phyloP scores from a whole-genome alignment of 2,888 invertebrate species.

The Allophyes oxyacanthae region DNA sequence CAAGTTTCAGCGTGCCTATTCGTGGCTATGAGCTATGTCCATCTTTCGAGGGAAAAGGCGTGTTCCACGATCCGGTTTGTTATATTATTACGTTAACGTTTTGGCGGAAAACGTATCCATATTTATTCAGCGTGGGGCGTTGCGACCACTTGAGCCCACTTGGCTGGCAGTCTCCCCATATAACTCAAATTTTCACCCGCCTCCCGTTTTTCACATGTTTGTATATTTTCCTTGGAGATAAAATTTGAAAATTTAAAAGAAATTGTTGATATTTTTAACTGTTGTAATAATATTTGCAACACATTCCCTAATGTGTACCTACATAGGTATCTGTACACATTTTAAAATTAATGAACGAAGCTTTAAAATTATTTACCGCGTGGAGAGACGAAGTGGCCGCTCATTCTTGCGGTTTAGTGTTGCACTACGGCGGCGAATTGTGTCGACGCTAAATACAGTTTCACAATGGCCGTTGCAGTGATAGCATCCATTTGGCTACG shows the following conservation, averaged over 20 bases:
- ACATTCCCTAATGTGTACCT: slow-evolving; percentile 4
- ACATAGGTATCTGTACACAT: slow-evolving; percentile 14
- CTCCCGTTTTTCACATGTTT: slow-evolving; percentile 38
- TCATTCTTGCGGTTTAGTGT: slow-evolving; percentile 15
- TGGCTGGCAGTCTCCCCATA: slow-evolving; percentile 60
- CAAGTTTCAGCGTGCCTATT: not conserved
- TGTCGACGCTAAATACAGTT: slow-evolving; percentile 31
- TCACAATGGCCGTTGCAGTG: slow-evolving; percentile 24
- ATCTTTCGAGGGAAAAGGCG: not conserved
- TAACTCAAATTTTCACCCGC: slow-evolving; percentile 58
- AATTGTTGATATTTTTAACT: not conserved
- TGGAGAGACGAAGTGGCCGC: slow-evolving; percentile 1
- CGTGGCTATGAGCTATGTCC: not conserved
- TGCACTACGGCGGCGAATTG: slow-evolving; percentile 8
- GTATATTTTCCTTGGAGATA: slow-evolving; percentile 12
- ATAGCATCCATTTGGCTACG: slow-evolving; percentile 40
- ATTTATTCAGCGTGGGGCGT: slow-evolving; percentile 64
- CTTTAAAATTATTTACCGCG: slow-evolving; percentile 8
- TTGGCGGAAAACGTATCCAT: slow-evolving; percentile 58
- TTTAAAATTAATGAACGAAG: slow-evolving; percentile 1
- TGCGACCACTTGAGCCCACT: slow-evolving; percentile 64
- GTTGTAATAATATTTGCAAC: slow-evolving; percentile 7
- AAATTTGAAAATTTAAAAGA: not conserved
- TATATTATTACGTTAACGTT: slow-evolving; percentile 51
- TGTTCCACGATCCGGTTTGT: slow-evolving; percentile 37